Conservation (phyloP, 2,797 vertebrate species). For the Hydrocynus forskahlii region DNA sequence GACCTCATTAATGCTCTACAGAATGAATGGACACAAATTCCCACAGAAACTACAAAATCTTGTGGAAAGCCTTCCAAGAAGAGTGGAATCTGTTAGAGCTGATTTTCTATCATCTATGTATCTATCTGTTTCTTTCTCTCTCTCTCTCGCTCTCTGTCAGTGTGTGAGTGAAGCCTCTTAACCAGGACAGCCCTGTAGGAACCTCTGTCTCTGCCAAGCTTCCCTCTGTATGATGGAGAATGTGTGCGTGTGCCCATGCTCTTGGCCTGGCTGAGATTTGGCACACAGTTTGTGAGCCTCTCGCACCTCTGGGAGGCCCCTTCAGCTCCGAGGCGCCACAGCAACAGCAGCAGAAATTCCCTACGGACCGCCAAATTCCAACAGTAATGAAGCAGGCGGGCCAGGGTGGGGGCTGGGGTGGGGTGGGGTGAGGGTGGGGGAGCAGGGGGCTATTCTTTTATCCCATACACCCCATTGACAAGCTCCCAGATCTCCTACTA, state of each 20-base stretch:
- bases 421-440: not conserved
- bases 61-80: no score
- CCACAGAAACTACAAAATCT: no score
- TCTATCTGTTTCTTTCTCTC: not conserved
- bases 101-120: no score
- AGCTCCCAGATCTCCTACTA: not conserved
- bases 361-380: constrained; percentile 26
- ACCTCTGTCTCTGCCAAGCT: not conserved
- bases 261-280: constrained; percentile 38
- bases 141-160: not conserved
- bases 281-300: constrained; percentile 17
- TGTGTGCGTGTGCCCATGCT: constrained; percentile 7
- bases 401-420: not conserved
- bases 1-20: no score
- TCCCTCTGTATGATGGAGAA: not conserved
- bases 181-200: not conserved
- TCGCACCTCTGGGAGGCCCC: constrained; percentile 35
- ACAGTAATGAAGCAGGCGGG: constrained; percentile 29
- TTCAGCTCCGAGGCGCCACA: constrained; percentile 37
- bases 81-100: no score
- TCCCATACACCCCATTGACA: not conserved
- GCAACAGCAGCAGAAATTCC: constrained; percentile 31
- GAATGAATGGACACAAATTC: no score
- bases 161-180: constrained; percentile 5
- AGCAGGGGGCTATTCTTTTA: not conserved